Percentiles rank a stretch among this genome's conserved stretches.
Conservation (phyloP, 2,888 invertebrate genomes). For the Pilophorus perplexus region DNA sequence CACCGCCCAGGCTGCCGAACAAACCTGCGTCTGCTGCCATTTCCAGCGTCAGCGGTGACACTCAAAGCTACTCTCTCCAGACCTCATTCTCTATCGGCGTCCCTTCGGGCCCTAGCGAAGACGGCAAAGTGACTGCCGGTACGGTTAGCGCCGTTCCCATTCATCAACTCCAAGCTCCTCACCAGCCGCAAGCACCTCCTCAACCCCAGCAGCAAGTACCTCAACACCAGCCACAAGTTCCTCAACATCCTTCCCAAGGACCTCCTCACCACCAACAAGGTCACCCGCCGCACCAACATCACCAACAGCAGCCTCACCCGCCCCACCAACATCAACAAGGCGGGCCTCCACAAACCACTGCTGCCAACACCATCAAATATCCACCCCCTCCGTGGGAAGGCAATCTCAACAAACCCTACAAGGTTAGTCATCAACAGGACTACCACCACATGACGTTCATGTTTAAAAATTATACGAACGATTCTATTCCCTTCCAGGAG, state of each 20-base stretch:
- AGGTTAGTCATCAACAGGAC: slow-evolving; percentile 1
- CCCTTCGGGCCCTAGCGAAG: slow-evolving; percentile 42
- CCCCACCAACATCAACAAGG: slow-evolving; percentile 37
- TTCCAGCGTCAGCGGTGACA: slow-evolving; percentile 39
- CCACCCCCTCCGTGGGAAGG: slow-evolving; percentile 55
- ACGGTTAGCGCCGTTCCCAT: slow-evolving; percentile 35
- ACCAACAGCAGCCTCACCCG: slow-evolving; percentile 23
- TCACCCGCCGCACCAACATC: slow-evolving; percentile 5
- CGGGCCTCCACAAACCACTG: slow-evolving; percentile 9
- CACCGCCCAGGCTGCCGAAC: slow-evolving; percentile 21
- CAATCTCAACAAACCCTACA: slow-evolving; percentile 48
- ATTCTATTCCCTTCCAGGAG: slow-evolving; percentile 6
- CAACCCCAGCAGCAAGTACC: neutral
- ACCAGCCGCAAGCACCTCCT: slow-evolving; percentile 25
- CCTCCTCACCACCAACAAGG: too few species aligned
- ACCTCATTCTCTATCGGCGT: slow-evolving; percentile 50
- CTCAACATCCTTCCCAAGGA: too few species aligned
- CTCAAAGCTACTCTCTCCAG: slow-evolving; percentile 49
- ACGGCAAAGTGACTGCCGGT: slow-evolving; percentile 20
- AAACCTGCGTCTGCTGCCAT: slow-evolving; percentile 3
- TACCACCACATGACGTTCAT: neutral
- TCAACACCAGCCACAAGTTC: slow-evolving; percentile 22
- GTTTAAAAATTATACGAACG: neutral
- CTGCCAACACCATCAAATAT: slow-evolving; percentile 46
- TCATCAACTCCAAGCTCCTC: neutral